These are phyloP conservation scores for Panopea generosa DNA, from an alignment of 2,888 invertebrate genomes.

Conservation along the genomic window DNA sequence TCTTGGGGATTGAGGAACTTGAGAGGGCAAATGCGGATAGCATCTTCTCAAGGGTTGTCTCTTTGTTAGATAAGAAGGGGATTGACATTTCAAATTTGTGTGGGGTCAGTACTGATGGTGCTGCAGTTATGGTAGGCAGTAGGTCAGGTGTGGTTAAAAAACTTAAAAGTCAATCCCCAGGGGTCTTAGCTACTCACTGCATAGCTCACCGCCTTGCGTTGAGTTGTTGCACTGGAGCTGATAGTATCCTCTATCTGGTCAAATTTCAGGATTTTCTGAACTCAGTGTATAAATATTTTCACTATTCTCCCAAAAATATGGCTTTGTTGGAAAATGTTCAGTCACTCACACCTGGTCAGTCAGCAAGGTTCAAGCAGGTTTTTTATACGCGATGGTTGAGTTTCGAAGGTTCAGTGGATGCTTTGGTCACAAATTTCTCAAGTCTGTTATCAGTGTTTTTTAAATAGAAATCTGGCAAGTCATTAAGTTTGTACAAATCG, in stretches of 20 bases:
- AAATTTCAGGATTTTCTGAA: conserved; percentile 46
- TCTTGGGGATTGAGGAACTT: conserved; percentile 16
- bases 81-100: conserved; percentile 25
- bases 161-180: not conserved
- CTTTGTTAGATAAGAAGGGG: conserved; percentile 5
- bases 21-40: too few relatives aligned
- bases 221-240: conserved; percentile 39
- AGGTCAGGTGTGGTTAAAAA: conserved; percentile 22
- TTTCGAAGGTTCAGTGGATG: conserved; percentile 39
- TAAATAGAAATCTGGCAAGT: conserved; percentile 26
- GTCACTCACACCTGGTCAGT: conserved; percentile 5
- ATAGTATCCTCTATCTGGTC: conserved; percentile 39
- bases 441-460: conserved; percentile 29
- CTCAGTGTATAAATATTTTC: conserved; percentile 51
- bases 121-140: conserved; percentile 35
- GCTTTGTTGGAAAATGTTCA: conserved; percentile 25
- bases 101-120: too few relatives aligned
- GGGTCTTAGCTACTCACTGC: too few relatives aligned
- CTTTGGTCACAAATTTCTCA: conserved; percentile 15
- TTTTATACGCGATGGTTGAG: conserved; percentile 37
- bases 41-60: conserved; percentile 15
- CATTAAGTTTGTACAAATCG: conserved; percentile 38
- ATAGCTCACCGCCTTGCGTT: conserved; percentile 37
- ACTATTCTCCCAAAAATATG: conserved; percentile 49
- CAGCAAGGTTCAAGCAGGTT: conserved; percentile 21